These are phyloP conservation scores for Rallus limicola DNA, from an alignment of 2,113 vertebrate species.

Conservation along the genomic window DNA sequence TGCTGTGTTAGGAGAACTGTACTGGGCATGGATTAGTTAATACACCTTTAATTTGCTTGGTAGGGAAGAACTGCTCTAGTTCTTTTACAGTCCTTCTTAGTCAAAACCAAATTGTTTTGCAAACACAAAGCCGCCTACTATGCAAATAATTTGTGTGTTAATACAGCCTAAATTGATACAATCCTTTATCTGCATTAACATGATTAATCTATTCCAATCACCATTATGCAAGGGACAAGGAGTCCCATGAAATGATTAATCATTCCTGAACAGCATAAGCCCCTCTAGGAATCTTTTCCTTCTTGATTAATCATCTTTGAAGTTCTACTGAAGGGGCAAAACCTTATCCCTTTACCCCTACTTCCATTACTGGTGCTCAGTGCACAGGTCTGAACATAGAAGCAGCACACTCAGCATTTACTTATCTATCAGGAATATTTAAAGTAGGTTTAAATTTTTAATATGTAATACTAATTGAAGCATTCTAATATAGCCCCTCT, in stretches of 20 bases:
- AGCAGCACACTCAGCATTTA: slow-evolving; percentile 68
- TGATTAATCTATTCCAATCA: slow-evolving; percentile 78
- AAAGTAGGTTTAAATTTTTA: slow-evolving; percentile 76
- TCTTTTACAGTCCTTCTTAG: neutral
- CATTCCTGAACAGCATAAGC: slow-evolving; percentile 71
- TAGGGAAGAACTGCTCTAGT: neutral
- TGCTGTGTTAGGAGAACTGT: neutral
- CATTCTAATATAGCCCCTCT: slow-evolving; percentile 57
- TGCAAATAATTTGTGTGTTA: slow-evolving; percentile 74
- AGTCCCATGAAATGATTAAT: slow-evolving; percentile 76
- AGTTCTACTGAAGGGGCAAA: slow-evolving; percentile 65
- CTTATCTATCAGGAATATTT: slow-evolving; percentile 69
- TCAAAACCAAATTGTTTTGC: slow-evolving; percentile 58
- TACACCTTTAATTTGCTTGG: slow-evolving; percentile 9
- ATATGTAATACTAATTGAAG: slow-evolving; percentile 71
- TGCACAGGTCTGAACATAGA: slow-evolving; percentile 59
- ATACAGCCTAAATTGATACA: slow-evolving; percentile 63
- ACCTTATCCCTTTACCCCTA: slow-evolving; percentile 54
- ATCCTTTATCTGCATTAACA: slow-evolving; percentile 72
- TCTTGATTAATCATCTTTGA: slow-evolving; percentile 77
- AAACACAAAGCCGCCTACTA: slow-evolving; percentile 64
- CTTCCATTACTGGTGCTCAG: slow-evolving; percentile 47
- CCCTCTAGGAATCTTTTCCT: slow-evolving; percentile 69
- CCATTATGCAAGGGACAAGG: slow-evolving; percentile 67
- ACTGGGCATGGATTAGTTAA: neutral